Percentiles rank a stretch among this genome's conserved stretches.
phyloP scores from a whole-genome alignment of 2,888 invertebrate species.

The Baccha elongata region DNA sequence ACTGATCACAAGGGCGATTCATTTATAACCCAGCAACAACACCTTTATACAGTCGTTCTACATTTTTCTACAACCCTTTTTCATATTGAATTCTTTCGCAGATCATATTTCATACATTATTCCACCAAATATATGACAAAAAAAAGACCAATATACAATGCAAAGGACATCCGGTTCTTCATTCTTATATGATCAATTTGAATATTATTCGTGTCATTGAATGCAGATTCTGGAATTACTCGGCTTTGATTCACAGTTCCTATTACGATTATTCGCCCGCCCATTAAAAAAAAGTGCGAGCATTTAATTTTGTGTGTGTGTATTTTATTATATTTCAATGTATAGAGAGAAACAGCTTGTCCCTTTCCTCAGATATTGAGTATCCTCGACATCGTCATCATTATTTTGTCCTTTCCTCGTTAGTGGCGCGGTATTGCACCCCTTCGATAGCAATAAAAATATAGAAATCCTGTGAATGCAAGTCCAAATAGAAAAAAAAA shows the following conservation, averaged over 20 bases:
- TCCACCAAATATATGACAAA: conserved; percentile 25
- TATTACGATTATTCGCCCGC: conserved; percentile 73
- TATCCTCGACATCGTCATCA: conserved; percentile 27
- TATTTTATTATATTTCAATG: conserved; percentile 16
- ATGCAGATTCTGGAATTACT: conserved; percentile 75
- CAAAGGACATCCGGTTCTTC: conserved; percentile 73
- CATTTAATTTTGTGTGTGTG: conserved; percentile 20
- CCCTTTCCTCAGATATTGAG: not conserved
- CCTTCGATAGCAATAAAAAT: conserved; percentile 44
- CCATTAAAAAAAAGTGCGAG: conserved; percentile 58
- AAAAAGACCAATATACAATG: conserved; percentile 37
- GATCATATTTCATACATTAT: conserved; percentile 69
- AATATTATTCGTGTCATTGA: conserved; percentile 77
- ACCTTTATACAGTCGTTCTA: conserved; percentile 35
- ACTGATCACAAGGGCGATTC: conserved; percentile 10
- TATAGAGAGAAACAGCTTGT: conserved; percentile 5
- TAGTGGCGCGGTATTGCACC: conserved; percentile 9
- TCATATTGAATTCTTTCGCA: conserved; percentile 42
- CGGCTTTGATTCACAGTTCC: conserved; percentile 72
- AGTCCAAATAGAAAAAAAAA: too few relatives aligned
- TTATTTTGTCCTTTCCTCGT: conserved; percentile 8
- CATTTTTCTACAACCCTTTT: conserved; percentile 49
- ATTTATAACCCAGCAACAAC: conserved; percentile 56
- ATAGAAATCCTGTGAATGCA: conserved; percentile 48
- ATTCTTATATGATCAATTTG: conserved; percentile 75